Percentiles rank a stretch among this genome's conserved stretches.
Evolutionary conservation across 2,797 vertebrate genomes (phyloP).

Genomic region (Girardinus metallicus): DNA sequence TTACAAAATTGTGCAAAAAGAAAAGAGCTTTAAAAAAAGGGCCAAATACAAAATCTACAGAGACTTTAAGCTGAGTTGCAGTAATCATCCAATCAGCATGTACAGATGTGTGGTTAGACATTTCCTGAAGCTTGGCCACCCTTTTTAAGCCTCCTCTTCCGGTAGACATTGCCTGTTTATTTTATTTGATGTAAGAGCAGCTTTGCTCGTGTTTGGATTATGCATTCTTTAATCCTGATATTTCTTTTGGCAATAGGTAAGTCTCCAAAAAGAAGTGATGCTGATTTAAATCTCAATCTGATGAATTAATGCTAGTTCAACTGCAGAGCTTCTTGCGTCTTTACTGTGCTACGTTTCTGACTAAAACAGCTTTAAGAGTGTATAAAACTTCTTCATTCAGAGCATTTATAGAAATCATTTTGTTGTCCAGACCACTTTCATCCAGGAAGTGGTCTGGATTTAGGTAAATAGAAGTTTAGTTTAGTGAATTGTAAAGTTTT

Average conservation of each 20-base stretch:
- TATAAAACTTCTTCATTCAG: too few species aligned
- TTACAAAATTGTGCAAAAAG: not conserved
- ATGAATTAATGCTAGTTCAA: not conserved
- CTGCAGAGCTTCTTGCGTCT: not conserved
- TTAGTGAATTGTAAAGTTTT: not conserved
- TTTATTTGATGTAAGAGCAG: not conserved
- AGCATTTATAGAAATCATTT: not conserved
- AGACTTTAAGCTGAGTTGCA: not conserved
- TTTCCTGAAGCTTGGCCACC: conserved; percentile 31
- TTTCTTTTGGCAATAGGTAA: conserved; percentile 34
- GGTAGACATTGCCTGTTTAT: conserved; percentile 7
- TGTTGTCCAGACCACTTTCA: not conserved
- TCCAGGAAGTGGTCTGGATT: too few species aligned
- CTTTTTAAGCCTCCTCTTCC: conserved; percentile 10
- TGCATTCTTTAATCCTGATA: conserved; percentile 10
- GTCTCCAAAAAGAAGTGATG: not conserved
- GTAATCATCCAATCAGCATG: not conserved
- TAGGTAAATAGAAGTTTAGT: not conserved
- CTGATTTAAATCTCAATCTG: not conserved
- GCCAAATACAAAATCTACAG: not conserved
- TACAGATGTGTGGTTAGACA: not conserved
- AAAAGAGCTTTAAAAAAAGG: not conserved
- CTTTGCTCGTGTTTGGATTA: not conserved
- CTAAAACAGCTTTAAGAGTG: not conserved
- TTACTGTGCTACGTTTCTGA: not conserved